Evolutionary conservation across 2,888 invertebrate genomes (phyloP).

Genomic region (Lagria hirta): DNA sequence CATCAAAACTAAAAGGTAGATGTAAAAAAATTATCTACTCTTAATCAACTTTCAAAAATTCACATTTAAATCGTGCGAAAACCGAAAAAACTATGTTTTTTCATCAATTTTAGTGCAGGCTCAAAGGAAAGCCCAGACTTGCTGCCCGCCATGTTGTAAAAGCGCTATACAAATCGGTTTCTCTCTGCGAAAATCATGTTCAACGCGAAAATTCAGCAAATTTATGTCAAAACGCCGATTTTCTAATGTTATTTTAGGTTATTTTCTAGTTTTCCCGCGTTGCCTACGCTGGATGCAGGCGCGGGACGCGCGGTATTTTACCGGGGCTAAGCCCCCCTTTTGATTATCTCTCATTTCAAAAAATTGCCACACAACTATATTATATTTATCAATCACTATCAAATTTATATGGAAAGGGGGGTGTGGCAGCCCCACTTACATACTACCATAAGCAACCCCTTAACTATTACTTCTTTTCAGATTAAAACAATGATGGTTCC

Average conservation of each 20-base stretch:
- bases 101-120: slow-evolving; percentile 33
- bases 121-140: slow-evolving; percentile 50
- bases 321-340: too few relatives aligned
- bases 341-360: too few relatives aligned
- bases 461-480: slow-evolving; percentile 7
- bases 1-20: slow-evolving; percentile 54
- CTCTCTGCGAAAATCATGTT: slow-evolving; percentile 34
- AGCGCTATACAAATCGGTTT: slow-evolving; percentile 54
- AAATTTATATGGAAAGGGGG: too few relatives aligned
- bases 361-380: too few relatives aligned
- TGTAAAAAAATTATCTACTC: not conserved
- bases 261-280: slow-evolving; percentile 56
- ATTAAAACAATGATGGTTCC: slow-evolving; percentile 37
- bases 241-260: slow-evolving; percentile 45
- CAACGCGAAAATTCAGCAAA: slow-evolving; percentile 12
- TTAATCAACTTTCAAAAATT: slow-evolving; percentile 1
- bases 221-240: too few relatives aligned
- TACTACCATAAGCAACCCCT: slow-evolving; percentile 1
- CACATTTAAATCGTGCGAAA: slow-evolving; percentile 1
- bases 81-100: slow-evolving; percentile 1
- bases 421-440: slow-evolving; percentile 7
- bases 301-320: slow-evolving; percentile 1
- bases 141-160: slow-evolving; percentile 72
- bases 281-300: slow-evolving; percentile 32
- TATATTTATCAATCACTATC: too few relatives aligned